These are phyloP conservation scores for Oreochromis grahami DNA, from an alignment of 2,797 vertebrate species.

Conservation along the genomic window DNA sequence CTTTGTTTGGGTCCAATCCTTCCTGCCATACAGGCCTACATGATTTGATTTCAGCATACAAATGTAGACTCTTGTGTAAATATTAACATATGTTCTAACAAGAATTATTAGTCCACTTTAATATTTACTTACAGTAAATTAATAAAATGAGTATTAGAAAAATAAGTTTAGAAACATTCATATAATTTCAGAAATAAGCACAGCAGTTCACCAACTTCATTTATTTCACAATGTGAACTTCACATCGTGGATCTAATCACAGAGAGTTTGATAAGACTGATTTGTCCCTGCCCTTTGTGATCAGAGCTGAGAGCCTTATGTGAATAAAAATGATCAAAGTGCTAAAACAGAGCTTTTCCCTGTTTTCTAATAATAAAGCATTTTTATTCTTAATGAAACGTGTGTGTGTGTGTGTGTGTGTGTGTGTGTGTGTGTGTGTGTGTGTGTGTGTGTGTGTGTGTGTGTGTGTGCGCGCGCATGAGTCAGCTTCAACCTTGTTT, in stretches of 20 bases:
- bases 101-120: neutral
- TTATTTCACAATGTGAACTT: neutral
- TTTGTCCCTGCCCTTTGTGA: neutral
- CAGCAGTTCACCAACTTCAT: neutral
- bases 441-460: accelerated
- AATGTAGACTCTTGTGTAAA: neutral
- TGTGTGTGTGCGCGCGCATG: accelerated
- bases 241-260: neutral
- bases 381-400: neutral
- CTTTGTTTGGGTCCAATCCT: too few relatives aligned
- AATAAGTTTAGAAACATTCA: neutral
- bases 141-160: neutral
- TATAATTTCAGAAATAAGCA: neutral
- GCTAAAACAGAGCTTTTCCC: neutral
- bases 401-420: too few relatives aligned
- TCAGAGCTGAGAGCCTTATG: neutral
- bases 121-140: neutral
- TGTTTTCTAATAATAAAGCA: neutral
- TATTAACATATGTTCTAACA: neutral
- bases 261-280: neutral
- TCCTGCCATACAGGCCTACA: too few relatives aligned
- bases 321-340: neutral
- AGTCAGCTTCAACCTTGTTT: neutral
- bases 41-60: neutral
- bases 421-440: too few relatives aligned